phyloP scores from a whole-genome alignment of 2,113 vertebrate genomes.

The Myiozetetes cayanensis region DNA sequence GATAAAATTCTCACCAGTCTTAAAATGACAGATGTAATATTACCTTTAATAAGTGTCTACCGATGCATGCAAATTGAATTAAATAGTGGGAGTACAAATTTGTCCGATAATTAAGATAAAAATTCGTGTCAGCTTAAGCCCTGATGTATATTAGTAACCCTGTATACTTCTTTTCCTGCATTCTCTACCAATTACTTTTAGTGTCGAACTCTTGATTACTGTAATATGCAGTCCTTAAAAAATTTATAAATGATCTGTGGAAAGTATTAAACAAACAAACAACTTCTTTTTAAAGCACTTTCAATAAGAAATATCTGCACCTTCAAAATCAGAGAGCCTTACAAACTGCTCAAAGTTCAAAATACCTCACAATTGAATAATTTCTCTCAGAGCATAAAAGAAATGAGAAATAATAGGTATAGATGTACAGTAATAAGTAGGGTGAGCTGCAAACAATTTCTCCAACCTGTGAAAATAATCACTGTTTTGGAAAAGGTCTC shows the following conservation, averaged over 20 bases:
- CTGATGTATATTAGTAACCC: slow-evolving; percentile 82
- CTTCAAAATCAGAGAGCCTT: slow-evolving; percentile 6
- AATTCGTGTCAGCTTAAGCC: slow-evolving; percentile 82
- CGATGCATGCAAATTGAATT: slow-evolving; percentile 90
- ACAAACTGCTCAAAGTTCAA: neutral
- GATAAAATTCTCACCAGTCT: slow-evolving; percentile 86
- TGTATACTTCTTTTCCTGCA: slow-evolving; percentile 75
- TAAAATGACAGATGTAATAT: slow-evolving; percentile 90
- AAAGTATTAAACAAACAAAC: slow-evolving; percentile 55
- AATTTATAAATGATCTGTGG: slow-evolving; percentile 10
- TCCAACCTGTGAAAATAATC: neutral
- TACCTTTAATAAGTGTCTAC: slow-evolving; percentile 88
- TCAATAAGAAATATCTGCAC: slow-evolving; percentile 2
- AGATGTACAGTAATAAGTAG: neutral
- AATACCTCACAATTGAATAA: neutral
- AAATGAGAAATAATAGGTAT: neutral
- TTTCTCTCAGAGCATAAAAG: neutral
- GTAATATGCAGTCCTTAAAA: slow-evolving; percentile 48
- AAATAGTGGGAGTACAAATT: slow-evolving; percentile 89
- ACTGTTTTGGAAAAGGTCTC: neutral
- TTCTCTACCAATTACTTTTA: slow-evolving; percentile 75
- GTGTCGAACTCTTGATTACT: slow-evolving; percentile 70
- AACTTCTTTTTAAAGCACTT: slow-evolving; percentile 31
- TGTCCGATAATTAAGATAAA: slow-evolving; percentile 89
- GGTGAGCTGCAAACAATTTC: neutral